Percentiles rank a stretch among this genome's conserved stretches.
Conservation (phyloP, 2,888 invertebrate species). For the Rhagonycha lutea region DNA sequence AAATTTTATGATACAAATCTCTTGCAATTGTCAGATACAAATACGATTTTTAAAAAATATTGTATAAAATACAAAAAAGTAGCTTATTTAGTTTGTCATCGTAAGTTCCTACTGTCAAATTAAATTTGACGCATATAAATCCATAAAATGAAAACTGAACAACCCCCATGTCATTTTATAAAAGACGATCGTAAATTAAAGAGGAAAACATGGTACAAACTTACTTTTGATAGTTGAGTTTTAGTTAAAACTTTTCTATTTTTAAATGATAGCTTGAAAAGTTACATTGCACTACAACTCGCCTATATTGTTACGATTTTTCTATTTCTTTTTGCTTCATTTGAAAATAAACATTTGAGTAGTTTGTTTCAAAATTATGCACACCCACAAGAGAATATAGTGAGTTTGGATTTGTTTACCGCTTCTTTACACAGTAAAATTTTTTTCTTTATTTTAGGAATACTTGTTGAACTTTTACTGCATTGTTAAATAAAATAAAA, state of each 20-base stretch:
- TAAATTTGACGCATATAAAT: not conserved
- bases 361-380: not conserved
- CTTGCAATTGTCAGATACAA: not conserved
- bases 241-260: not conserved
- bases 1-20: not conserved
- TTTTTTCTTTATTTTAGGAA: not conserved
- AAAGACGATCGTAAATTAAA: not conserved
- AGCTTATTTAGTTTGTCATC: not conserved
- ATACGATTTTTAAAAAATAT: not conserved
- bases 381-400: not conserved
- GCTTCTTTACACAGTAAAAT: not conserved
- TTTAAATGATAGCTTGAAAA: not conserved
- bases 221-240: not conserved
- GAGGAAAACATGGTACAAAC: not conserved
- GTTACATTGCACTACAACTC: not conserved
- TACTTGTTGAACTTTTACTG: too few species aligned
- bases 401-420: not conserved
- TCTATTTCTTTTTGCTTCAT: not conserved
- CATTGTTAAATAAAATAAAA: too few species aligned
- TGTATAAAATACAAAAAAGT: not conserved
- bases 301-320: not conserved
- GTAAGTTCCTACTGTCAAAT: not conserved
- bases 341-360: not conserved
- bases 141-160: not conserved
- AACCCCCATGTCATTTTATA: not conserved